These are phyloP conservation scores for Sceloporus undulatus DNA, from an alignment of 2,113 vertebrate genomes.

Conservation along the genomic window DNA sequence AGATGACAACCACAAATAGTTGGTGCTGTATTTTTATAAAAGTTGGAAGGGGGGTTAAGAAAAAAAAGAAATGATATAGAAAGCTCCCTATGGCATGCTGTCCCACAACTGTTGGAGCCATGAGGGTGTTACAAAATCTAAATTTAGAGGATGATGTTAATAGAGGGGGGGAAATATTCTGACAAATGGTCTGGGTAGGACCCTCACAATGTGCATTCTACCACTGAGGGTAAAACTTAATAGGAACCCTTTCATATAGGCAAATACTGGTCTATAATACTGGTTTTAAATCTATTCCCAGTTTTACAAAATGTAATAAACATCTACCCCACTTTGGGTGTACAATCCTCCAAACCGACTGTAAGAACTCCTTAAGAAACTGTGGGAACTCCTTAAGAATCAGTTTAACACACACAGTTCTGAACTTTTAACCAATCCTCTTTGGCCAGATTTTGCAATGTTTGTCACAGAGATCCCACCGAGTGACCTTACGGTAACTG, in stretches of 20 bases:
- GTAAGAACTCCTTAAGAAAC: too few species aligned
- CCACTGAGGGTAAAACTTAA: background rate
- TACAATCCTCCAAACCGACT: too few species aligned
- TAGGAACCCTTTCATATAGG: background rate
- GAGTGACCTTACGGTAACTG: constrained; percentile 55
- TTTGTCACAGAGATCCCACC: constrained; percentile 18
- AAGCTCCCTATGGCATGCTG: background rate
- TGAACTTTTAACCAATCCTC: constrained; percentile 48
- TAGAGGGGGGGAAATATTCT: too few species aligned
- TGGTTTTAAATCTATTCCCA: too few species aligned
- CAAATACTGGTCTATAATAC: background rate
- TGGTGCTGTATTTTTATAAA: background rate
- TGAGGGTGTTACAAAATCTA: too few species aligned
- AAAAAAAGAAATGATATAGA: background rate
- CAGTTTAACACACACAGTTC: constrained; percentile 19
- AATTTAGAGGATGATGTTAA: background rate
- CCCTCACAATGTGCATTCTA: too few species aligned
- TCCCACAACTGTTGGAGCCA: too few species aligned
- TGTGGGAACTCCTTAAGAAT: too few species aligned
- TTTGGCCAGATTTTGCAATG: constrained; percentile 40
- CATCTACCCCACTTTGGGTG: background rate
- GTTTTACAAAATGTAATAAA: too few species aligned
- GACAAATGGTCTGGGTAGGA: too few species aligned
- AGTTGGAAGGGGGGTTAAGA: too few species aligned
- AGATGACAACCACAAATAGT: background rate